A percentile compares a stretch with the other conserved stretches of the same genome.
phyloP scores from a whole-genome alignment of 2,797 vertebrate species.

The Sciurus vulgaris region DNA sequence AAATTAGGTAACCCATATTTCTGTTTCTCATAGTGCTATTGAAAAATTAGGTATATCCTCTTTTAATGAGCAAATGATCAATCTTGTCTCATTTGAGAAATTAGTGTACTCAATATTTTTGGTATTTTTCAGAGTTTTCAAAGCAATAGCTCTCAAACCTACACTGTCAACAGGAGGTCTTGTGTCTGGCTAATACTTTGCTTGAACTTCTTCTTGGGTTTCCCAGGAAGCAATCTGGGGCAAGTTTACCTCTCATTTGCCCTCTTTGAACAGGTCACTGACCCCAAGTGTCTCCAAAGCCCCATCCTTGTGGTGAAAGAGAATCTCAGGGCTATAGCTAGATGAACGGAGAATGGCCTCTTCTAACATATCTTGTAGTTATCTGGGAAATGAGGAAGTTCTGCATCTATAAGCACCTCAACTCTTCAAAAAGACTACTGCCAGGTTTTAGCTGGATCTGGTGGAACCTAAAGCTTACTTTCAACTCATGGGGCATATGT shows the following conservation, averaged over 20 bases:
- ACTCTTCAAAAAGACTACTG: neutral
- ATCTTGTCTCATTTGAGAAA: neutral
- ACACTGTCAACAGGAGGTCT: neutral
- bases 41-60: neutral
- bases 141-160: neutral
- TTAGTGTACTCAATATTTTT: neutral
- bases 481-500: neutral
- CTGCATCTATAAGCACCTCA: neutral
- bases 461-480: neutral
- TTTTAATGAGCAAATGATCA: neutral
- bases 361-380: neutral
- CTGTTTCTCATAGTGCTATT: neutral
- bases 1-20: neutral
- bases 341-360: neutral
- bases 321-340: neutral
- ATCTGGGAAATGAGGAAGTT: fast-evolving
- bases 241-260: neutral
- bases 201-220: neutral
- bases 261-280: neutral
- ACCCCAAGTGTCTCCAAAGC: neutral
- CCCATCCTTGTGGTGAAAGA: neutral
- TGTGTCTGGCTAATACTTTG: fast-evolving
- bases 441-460: neutral
- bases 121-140: neutral
- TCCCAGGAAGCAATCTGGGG: neutral